phyloP scores from a whole-genome alignment of 2,797 vertebrate species.

The Parotocinclus haroldoi region DNA sequence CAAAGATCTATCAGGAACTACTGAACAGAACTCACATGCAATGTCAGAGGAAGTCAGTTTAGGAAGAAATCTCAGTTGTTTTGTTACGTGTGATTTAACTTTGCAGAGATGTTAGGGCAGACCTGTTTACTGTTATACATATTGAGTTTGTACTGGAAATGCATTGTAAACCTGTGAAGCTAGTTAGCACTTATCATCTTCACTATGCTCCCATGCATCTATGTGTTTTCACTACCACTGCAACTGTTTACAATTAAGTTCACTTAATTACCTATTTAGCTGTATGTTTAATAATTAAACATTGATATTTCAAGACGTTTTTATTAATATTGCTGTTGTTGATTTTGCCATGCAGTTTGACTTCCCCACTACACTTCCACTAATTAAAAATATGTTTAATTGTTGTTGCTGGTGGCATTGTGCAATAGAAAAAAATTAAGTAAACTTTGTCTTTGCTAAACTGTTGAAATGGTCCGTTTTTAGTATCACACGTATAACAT shows the following conservation, averaged over 20 bases:
- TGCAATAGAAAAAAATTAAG: neutral
- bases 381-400: neutral
- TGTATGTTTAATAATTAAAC: no score
- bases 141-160: conserved; percentile 34
- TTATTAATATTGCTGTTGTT: neutral
- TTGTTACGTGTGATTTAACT: conserved; percentile 25
- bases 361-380: neutral
- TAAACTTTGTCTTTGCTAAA: conserved; percentile 5
- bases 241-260: neutral
- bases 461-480: no score
- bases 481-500: no score
- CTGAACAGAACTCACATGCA: conserved; percentile 79
- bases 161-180: conserved; percentile 57
- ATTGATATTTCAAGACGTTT: neutral
- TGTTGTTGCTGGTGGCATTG: neutral
- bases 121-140: conserved; percentile 41
- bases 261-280: no score
- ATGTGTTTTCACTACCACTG: neutral
- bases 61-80: conserved; percentile 35
- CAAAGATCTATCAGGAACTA: conserved; percentile 94
- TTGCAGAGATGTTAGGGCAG: conserved; percentile 27
- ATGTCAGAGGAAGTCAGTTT: conserved; percentile 86
- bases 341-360: neutral
- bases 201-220: conserved; percentile 47
- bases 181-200: conserved; percentile 49